Evolutionary conservation across 2,797 vertebrate genomes (phyloP).

Genomic region (Pelobates cultripes): DNA sequence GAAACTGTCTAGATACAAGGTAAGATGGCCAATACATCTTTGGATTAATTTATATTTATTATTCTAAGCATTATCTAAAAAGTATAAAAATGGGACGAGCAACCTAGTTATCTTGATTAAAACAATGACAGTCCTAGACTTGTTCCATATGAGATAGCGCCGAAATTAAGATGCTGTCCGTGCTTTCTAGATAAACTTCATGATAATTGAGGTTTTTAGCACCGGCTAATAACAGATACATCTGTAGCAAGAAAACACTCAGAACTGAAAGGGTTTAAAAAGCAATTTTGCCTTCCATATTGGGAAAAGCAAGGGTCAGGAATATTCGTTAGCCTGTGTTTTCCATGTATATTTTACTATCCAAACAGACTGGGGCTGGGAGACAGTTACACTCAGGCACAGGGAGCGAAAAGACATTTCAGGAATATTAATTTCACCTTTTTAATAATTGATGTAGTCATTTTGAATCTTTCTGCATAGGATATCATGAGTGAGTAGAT

Average conservation of each 20-base stretch:
- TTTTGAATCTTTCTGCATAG: conserved; percentile 83
- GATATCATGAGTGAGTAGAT: conserved; percentile 75
- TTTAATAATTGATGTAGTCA: conserved; percentile 90
- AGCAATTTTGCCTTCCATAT: not conserved
- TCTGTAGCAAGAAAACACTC: not conserved
- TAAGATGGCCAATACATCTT: too few relatives aligned
- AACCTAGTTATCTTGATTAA: too few relatives aligned
- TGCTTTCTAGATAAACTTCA: too few relatives aligned
- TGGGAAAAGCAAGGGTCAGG: conserved; percentile 19
- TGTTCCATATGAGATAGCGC: too few relatives aligned
- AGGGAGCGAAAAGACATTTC: conserved; percentile 67
- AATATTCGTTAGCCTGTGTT: conserved; percentile 50
- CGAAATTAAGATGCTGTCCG: too few relatives aligned
- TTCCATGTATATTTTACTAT: conserved; percentile 58
- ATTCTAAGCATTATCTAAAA: too few relatives aligned
- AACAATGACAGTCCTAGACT: too few relatives aligned
- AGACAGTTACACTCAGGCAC: conserved; percentile 75
- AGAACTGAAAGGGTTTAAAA: conserved; percentile 22
- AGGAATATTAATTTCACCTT: conserved; percentile 77
- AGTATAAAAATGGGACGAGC: too few relatives aligned
- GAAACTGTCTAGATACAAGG: too few relatives aligned
- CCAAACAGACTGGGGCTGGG: conserved; percentile 59
- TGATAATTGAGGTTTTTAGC: too few relatives aligned
- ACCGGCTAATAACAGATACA: too few relatives aligned
- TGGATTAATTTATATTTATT: too few relatives aligned